Percentiles rank a stretch among this genome's conserved stretches.
Evolutionary conservation across 2,113 vertebrate genomes (phyloP).

Genomic region (Sceloporus tristichus): DNA sequence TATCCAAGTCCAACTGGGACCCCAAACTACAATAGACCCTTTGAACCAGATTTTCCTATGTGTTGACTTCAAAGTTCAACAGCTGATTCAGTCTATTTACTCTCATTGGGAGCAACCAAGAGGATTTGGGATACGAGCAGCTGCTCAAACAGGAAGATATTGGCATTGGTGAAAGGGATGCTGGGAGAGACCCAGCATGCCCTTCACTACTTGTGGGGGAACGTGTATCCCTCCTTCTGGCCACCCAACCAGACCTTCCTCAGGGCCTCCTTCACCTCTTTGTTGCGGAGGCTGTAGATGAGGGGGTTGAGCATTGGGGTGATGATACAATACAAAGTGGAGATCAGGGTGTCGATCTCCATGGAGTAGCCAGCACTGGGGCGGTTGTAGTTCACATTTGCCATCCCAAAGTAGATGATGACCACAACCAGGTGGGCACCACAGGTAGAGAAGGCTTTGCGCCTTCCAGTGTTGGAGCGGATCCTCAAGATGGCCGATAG

Average conservation of each 20-base stretch:
- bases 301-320: constrained; percentile 57
- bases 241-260: fast-evolving
- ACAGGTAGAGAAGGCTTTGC: constrained; percentile 59
- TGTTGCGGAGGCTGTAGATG: constrained; percentile 60
- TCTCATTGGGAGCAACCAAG: too few species aligned
- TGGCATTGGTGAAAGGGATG: background rate
- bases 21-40: too few species aligned
- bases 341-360: fast-evolving
- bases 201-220: background rate
- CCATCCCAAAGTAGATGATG: background rate
- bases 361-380: background rate
- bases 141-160: background rate
- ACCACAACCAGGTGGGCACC: constrained; percentile 50
- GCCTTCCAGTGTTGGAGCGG: background rate
- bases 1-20: too few species aligned
- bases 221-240: fast-evolving
- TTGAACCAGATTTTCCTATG: too few species aligned
- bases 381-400: constrained; percentile 56
- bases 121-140: too few species aligned
- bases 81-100: too few species aligned
- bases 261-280: constrained; percentile 40
- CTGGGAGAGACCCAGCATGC: background rate
- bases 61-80: too few species aligned
- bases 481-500: constrained; percentile 22
- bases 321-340: background rate